These are phyloP conservation scores for Drosophila sucinea DNA, from an alignment of 1,140 invertebrate genomes.

Conservation along the genomic window DNA sequence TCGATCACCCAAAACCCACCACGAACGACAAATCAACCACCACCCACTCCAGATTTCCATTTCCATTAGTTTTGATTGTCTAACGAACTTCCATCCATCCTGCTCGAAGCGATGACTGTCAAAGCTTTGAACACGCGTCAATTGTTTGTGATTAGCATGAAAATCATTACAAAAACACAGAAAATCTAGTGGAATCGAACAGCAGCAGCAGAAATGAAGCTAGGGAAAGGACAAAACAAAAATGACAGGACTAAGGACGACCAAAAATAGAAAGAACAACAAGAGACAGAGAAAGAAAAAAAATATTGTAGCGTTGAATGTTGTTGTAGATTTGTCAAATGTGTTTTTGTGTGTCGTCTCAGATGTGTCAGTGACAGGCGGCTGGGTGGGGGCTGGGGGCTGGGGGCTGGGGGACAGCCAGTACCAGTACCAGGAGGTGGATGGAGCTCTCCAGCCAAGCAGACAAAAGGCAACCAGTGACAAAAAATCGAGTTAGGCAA, in stretches of 20 bases:
- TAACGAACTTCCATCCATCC: slow-evolving; percentile 4
- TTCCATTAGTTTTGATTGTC: slow-evolving; percentile 14
- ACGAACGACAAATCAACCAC: background rate
- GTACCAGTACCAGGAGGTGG: slow-evolving; percentile 4
- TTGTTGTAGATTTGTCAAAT: slow-evolving; percentile 69
- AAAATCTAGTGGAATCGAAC: slow-evolving; percentile 60
- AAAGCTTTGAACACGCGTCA: slow-evolving; percentile 67
- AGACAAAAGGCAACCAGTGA: slow-evolving; percentile 79
- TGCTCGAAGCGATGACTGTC: slow-evolving; percentile 41
- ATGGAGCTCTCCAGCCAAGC: slow-evolving; percentile 51
- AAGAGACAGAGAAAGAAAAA: slow-evolving; percentile 35
- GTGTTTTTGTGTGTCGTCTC: slow-evolving; percentile 72
- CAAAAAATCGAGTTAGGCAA: slow-evolving; percentile 77
- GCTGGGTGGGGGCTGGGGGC: background rate
- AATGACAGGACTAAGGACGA: slow-evolving; percentile 26
- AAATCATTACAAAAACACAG: slow-evolving; percentile 72
- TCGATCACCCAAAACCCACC: background rate
- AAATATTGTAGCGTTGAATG: slow-evolving; percentile 36
- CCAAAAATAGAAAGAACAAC: slow-evolving; percentile 15
- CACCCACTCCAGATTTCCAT: background rate
- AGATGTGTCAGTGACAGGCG: slow-evolving; percentile 69
- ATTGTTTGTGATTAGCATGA: slow-evolving; percentile 79
- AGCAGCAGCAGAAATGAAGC: slow-evolving; percentile 19
- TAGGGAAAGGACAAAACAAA: slow-evolving; percentile 14
- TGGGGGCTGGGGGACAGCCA: background rate